These are phyloP conservation scores for Drosophila lacicola DNA, from an alignment of 2,888 invertebrate genomes.

Conservation along the genomic window DNA sequence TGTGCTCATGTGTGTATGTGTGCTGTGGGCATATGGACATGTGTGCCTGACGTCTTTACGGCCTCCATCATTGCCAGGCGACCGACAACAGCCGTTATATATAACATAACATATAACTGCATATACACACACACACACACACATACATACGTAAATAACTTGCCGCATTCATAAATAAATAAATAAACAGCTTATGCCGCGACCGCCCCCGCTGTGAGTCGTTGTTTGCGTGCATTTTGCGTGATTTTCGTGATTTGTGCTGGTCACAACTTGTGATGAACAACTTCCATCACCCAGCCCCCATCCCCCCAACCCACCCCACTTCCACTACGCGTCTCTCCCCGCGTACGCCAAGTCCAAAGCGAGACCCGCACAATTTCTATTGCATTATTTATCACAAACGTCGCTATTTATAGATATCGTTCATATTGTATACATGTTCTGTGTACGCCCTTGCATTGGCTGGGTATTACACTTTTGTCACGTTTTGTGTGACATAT, in stretches of 20 bases:
- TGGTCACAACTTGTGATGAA: conserved; percentile 55
- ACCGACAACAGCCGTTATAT: conserved; percentile 35
- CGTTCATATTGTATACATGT: conserved; percentile 26
- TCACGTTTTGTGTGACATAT: background rate
- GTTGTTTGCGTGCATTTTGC: conserved; percentile 61
- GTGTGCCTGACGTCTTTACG: conserved; percentile 54
- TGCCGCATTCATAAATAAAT: conserved; percentile 69
- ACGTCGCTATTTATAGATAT: conserved; percentile 63
- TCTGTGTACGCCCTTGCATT: conserved; percentile 1
- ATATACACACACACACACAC: background rate
- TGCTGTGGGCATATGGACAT: conserved; percentile 21
- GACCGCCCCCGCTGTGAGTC: conserved; percentile 3
- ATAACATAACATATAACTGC: conserved; percentile 21
- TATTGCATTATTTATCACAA: conserved; percentile 72
- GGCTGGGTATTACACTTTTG: background rate
- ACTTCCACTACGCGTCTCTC: background rate
- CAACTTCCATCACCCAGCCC: conserved; percentile 6
- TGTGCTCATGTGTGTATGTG: background rate
- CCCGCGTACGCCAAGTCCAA: background rate
- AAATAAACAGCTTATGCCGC: conserved; percentile 46
- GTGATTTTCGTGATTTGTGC: conserved; percentile 57
- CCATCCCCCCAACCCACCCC: background rate
- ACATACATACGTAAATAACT: conserved; percentile 17
- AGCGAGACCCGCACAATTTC: conserved; percentile 48
- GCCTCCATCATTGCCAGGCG: conserved; percentile 65